Conservation (phyloP, 2,888 invertebrate species). For the Lasioglossum morio region DNA sequence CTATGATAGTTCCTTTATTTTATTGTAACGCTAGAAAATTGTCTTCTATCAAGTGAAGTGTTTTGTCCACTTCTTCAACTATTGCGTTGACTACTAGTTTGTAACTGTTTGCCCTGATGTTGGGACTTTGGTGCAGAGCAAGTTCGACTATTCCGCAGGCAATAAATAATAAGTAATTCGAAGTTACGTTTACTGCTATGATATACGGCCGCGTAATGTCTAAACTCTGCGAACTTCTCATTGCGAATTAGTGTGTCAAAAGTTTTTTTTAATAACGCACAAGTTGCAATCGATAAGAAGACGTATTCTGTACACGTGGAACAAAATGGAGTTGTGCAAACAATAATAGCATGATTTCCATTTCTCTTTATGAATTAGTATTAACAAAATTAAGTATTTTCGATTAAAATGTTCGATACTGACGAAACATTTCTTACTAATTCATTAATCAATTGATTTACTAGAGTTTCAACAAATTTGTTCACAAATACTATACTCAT, state of each 20-base stretch:
- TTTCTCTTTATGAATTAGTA: not conserved
- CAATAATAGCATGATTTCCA: not conserved
- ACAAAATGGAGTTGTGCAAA: not conserved
- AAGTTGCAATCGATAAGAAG: constrained; percentile 12
- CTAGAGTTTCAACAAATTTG: too few species aligned
- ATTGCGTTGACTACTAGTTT: not conserved
- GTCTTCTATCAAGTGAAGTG: not conserved
- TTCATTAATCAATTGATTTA: too few species aligned
- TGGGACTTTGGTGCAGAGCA: not conserved
- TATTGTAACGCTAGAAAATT: not conserved
- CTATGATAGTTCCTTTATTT: too few species aligned
- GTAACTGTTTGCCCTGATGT: not conserved
- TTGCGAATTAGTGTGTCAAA: not conserved
- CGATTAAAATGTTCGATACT: not conserved
- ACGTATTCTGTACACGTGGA: not conserved
- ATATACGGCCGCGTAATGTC: constrained; percentile 25
- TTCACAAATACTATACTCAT: too few species aligned
- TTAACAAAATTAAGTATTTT: not conserved
- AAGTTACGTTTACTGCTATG: constrained; percentile 30
- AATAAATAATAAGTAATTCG: constrained; percentile 52
- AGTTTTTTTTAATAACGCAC: constrained; percentile 57
- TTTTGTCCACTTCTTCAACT: constrained; percentile 4
- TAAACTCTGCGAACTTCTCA: constrained; percentile 30
- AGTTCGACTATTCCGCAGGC: not conserved
- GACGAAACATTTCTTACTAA: not conserved